Conservation (phyloP, 2,113 vertebrate species). For the Pelecanoides urinatrix region DNA sequence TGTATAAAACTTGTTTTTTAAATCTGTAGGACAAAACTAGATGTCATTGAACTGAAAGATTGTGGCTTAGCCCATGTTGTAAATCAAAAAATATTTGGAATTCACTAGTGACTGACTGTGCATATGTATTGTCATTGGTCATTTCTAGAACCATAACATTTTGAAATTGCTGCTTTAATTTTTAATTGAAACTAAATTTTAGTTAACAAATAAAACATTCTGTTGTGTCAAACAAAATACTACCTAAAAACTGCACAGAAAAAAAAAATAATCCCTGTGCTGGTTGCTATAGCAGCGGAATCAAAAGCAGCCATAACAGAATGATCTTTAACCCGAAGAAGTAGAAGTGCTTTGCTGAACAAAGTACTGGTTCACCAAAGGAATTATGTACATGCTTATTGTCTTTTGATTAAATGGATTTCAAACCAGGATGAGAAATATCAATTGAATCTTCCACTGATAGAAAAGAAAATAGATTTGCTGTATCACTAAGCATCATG, state of each 20-base stretch:
- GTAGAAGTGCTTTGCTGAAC: neutral
- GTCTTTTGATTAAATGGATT: neutral
- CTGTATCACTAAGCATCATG: neutral
- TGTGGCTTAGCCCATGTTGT: neutral
- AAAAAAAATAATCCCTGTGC: neutral
- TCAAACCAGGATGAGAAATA: neutral
- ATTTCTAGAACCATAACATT: neutral
- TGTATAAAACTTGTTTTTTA: neutral
- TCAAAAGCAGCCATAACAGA: neutral
- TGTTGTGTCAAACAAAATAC: neutral
- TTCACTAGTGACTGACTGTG: neutral
- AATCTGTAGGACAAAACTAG: neutral
- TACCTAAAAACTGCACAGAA: neutral
- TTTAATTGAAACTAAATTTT: neutral
- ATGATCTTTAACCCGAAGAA: slow-evolving; percentile 19
- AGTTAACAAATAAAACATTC: neutral
- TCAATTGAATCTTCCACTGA: neutral
- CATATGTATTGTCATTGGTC: neutral
- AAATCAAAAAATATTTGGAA: neutral
- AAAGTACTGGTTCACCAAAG: neutral
- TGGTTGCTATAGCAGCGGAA: slow-evolving; percentile 54
- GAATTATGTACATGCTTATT: neutral
- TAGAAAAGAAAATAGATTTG: neutral
- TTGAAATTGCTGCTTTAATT: neutral
- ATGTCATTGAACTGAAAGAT: neutral